Percentiles rank a stretch among this genome's conserved stretches.
Evolutionary conservation across 2,888 invertebrate species (phyloP).

Genomic region (Nyleta sp.): DNA sequence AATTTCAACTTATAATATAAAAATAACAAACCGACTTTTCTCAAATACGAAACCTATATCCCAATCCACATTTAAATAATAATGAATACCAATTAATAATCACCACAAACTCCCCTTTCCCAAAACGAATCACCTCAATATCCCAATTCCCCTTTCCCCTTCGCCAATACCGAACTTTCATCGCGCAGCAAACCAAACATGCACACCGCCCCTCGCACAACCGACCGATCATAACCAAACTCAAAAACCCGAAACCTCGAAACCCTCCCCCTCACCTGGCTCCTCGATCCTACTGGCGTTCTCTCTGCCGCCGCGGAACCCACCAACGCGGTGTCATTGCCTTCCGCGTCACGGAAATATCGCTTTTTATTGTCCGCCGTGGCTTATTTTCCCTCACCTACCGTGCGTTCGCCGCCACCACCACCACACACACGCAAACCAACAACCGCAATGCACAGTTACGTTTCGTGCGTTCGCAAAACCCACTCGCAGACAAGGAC

Average conservation of each 20-base stretch:
- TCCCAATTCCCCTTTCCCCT: too few relatives aligned
- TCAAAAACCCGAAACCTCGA: neutral
- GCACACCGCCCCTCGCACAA: too few relatives aligned
- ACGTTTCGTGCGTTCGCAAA: conserved; percentile 16
- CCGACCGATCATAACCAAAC: too few relatives aligned
- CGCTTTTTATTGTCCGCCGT: conserved; percentile 18
- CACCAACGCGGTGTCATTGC: conserved; percentile 24
- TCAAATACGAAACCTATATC: too few relatives aligned
- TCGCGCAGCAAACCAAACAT: too few relatives aligned
- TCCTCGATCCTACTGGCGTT: neutral
- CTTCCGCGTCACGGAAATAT: conserved; percentile 23
- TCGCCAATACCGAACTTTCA: too few relatives aligned
- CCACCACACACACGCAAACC: neutral
- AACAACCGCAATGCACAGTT: neutral
- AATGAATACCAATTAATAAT: too few relatives aligned
- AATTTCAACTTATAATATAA: too few relatives aligned
- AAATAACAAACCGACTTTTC: too few relatives aligned
- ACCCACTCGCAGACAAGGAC: neutral
- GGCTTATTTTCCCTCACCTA: conserved; percentile 10
- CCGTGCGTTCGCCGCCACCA: neutral
- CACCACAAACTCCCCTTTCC: too few relatives aligned
- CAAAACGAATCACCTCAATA: too few relatives aligned
- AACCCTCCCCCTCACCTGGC: neutral
- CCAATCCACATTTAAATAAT: too few relatives aligned
- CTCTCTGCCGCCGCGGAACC: neutral